Base-by-base conservation (phyloP, 1,140 invertebrate species). In the Phocides pigmalion region DNA sequence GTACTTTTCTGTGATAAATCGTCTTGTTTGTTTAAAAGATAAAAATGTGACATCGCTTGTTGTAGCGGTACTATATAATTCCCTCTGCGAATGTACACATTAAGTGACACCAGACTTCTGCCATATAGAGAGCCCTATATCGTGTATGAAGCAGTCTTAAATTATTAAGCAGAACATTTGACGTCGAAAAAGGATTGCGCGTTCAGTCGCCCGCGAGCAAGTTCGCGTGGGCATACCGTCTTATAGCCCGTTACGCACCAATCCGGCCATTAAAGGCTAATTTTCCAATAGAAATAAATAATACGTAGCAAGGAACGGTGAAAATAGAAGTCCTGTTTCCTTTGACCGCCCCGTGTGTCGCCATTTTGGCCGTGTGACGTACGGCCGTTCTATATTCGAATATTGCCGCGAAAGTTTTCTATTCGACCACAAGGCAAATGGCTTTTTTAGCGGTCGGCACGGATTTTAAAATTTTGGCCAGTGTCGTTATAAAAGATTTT, bases 121-220 rank as follows among this genome's bases (percentile, higher is more conserved):
- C 67, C 69, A 74, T 74, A 76, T 77, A 82, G 64, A 77, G 70
- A 74, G 67, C 67, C 68, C 70, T 79, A 74, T 74, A 77, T 77
- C 56, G 68, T 81, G 76, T 64, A 85, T 75, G 58, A 44, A 81
- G 68, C 66, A 68, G 70, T 84, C 86, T 89, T 87, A 85, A 90
- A 89, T 88, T 87, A 90, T 89, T 84, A 84, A 86, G 74, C 72
- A 78, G 80, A 84, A 87, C 85, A 87, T 89, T 87, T 87, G 83
- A 84, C 70, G 82, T 79, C 72, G 80, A 76, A 72, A n/a, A 76
- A 76, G 69, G 81, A 82, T 77, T 77, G 74, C 68, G 73, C 68
- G 71, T 72, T 81, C 84, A 90, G 85, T 88, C 80, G 80, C 67
- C 68, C 64, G 77, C 76, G 72, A 65, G 59, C 64, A 68, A 72